These are phyloP conservation scores for Pangasius sanitwongsei DNA, from an alignment of 2,797 vertebrate genomes.

Conservation along the genomic window DNA sequence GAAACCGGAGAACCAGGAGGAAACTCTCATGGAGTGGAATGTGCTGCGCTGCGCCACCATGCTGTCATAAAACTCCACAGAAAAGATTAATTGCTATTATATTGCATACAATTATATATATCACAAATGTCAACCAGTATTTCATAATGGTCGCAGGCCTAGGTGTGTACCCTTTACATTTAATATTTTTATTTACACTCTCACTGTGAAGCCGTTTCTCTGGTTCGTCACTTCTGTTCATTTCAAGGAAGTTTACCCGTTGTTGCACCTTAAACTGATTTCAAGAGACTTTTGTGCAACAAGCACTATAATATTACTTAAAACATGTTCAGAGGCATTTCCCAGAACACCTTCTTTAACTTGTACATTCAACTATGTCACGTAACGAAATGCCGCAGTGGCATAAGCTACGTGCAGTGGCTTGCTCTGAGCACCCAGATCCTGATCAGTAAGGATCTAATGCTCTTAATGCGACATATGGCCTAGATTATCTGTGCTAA, in stretches of 20 bases:
- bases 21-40: not conserved
- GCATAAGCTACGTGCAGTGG: not conserved
- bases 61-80: not conserved
- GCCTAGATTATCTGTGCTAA: conserved; percentile 47
- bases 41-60: not conserved
- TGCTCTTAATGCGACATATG: conserved; percentile 51
- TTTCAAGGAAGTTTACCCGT: not conserved
- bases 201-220: not conserved
- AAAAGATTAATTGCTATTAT: not conserved
- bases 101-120: not conserved
- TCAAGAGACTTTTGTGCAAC: not conserved
- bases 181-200: not conserved
- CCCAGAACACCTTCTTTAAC: not conserved
- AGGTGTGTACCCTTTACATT: not conserved
- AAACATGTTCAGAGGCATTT: not conserved
- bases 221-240: too few species aligned
- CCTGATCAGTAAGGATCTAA: conserved; percentile 18
- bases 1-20: not conserved
- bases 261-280: not conserved
- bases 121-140: not conserved
- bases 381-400: not conserved
- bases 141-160: not conserved
- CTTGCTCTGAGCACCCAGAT: not conserved
- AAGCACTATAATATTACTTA: not conserved
- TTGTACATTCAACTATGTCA: not conserved